Conservation (phyloP, 1,140 invertebrate genomes). For the Drosophila malerkotliana region DNA sequence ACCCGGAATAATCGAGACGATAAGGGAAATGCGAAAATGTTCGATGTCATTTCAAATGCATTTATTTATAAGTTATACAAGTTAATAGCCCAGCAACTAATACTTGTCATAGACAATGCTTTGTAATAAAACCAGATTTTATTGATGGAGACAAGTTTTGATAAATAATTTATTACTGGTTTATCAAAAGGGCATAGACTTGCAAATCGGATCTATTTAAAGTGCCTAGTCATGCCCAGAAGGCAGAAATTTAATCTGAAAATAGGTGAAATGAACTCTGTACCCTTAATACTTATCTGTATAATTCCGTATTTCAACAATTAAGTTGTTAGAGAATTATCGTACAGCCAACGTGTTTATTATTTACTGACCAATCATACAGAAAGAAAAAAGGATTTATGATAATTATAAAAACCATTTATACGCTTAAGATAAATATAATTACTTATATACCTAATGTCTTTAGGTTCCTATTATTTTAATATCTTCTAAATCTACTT, state of each 20-base stretch:
- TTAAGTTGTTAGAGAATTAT: constrained; percentile 11
- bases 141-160: neutral
- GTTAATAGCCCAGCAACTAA: neutral
- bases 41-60: neutral
- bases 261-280: constrained; percentile 59
- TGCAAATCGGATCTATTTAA: constrained; percentile 1
- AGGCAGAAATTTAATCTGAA: constrained; percentile 25
- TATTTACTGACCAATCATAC: neutral
- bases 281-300: constrained; percentile 40
- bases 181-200: neutral
- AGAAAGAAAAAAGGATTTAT: neutral
- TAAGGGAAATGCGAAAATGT: constrained; percentile 3
- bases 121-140: neutral
- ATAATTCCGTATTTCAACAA: constrained; percentile 7
- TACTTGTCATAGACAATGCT: neutral
- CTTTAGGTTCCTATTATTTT: too few relatives aligned
- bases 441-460: too few relatives aligned
- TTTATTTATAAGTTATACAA: neutral
- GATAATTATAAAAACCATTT: neutral
- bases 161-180: neutral
- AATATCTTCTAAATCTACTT: too few relatives aligned
- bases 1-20: constrained; percentile 5
- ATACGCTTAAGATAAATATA: too few relatives aligned
- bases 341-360: neutral
- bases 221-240: constrained; percentile 42